These are phyloP conservation scores for Chelonoidis abingdonii DNA, from an alignment of 2,113 vertebrate genomes.

Conservation along the genomic window DNA sequence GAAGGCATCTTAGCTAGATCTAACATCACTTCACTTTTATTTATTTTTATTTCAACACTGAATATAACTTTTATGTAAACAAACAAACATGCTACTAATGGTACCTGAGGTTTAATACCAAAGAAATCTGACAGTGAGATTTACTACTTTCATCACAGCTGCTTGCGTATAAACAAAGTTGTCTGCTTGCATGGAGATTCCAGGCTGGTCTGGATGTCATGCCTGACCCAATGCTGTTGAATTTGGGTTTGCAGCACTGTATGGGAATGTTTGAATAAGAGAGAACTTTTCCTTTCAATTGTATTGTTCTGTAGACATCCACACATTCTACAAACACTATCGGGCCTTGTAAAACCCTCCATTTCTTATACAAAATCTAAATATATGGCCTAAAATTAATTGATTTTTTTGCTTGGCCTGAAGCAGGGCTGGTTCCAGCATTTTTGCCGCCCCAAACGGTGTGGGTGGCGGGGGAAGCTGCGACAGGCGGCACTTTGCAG, in stretches of 20 bases:
- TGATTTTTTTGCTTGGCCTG: not conserved
- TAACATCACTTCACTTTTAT: not conserved
- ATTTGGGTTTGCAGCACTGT: not conserved
- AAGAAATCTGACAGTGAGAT: not conserved
- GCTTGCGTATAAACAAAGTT: not conserved
- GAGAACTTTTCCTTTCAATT: conserved; percentile 12
- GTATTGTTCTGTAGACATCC: not conserved
- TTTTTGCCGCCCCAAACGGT: too few species aligned
- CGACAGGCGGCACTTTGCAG: too few species aligned
- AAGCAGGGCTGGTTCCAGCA: too few species aligned
- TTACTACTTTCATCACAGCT: not conserved
- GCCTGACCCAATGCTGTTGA: not conserved
- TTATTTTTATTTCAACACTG: not conserved
- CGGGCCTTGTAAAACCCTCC: conserved; percentile 29
- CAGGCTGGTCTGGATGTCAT: not conserved
- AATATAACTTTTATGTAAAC: not conserved
- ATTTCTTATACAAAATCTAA: conserved; percentile 31
- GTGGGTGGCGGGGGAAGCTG: too few species aligned
- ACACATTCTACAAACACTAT: not conserved
- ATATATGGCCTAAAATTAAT: conserved; percentile 1
- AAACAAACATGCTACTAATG: not conserved
- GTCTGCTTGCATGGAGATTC: not conserved
- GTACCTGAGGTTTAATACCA: not conserved
- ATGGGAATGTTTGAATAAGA: not conserved
- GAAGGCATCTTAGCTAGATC: not conserved